phyloP scores from a whole-genome alignment of 2,113 vertebrate species.

The Tyrannus savana region DNA sequence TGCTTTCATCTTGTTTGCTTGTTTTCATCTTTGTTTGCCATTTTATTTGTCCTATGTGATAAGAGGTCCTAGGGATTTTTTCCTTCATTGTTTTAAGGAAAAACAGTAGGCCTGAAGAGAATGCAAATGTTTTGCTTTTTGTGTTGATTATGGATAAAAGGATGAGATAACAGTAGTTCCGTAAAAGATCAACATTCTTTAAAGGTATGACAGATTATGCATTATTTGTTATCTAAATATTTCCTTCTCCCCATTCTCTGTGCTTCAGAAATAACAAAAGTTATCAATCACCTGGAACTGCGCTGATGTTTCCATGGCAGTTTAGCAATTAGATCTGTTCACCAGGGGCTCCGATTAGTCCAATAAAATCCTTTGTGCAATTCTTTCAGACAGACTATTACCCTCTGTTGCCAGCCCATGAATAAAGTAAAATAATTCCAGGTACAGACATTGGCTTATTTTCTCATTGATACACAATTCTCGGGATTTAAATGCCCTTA shows the following conservation, averaged over 20 bases:
- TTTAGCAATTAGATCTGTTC: conserved; percentile 67
- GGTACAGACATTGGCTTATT: not conserved
- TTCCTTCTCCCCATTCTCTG: conserved; percentile 12
- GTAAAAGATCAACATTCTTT: not conserved
- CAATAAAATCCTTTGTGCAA: conserved; percentile 35
- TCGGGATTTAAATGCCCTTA: not conserved
- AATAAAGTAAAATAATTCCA: conserved; percentile 31
- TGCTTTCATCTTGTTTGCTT: conserved; percentile 34
- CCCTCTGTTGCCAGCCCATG: not conserved
- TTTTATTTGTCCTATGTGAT: not conserved
- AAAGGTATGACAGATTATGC: not conserved
- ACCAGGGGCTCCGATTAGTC: not conserved
- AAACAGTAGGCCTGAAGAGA: not conserved
- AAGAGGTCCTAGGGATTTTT: not conserved
- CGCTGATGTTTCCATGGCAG: conserved; percentile 58
- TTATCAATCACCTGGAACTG: conserved; percentile 39
- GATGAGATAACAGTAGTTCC: not conserved
- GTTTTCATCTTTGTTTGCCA: not conserved
- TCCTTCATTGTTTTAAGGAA: not conserved
- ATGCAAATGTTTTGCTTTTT: not conserved
- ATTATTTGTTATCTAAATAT: conserved; percentile 44
- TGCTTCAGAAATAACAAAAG: conserved; percentile 55
- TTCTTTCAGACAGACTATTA: conserved; percentile 9
- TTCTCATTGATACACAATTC: not conserved
- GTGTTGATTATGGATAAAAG: conserved; percentile 29